Base-by-base conservation (phyloP, 2,888 invertebrate species). In the Oligia strigilis region DNA sequence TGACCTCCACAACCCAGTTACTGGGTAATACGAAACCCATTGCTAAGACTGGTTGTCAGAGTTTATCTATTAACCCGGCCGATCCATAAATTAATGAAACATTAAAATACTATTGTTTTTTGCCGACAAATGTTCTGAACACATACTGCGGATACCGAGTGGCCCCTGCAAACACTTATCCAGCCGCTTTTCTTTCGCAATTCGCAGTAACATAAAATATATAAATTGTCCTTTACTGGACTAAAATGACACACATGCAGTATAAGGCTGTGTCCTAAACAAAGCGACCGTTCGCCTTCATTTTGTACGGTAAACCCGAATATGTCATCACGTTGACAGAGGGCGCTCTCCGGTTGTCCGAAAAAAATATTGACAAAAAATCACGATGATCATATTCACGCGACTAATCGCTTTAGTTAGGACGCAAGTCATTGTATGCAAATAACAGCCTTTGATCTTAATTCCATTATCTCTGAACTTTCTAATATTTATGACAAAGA, bases 381-480 rank as follows among this genome's bases (percentile, higher is more conserved):
- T 23, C 58, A 23, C 11, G n/a, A 11, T 11, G n/a, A n/a, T 58
- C 4, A 1, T 60, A n/a, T 29, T n/a, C 60, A 49, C 55, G 2
- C 2, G 17, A 29, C 29, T 1, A 6, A 17, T 58, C n/a, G 11
- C 11, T 29, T 29, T 62, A 14, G 14, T 29, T 14, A 17, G 1
- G 6, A 29, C 6, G 17, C 8, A 36, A 14, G 14, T 1, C 23
- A 17, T 49, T 49, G 49, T 49, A 49, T 4, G 19, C 40, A 13
- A 52, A 4, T 14, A 9, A 46, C 62, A 46, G n/a, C 17, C 58
- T 84, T 80, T 83, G 19, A 80, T 65, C 4, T 40, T 40, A 65
- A 82, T 70, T 70, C 36, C 9, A 62, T 81, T 55, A 66, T 71
- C 19, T 40, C 13, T n/a, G 14, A 81, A 70, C 23, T 2, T 85